phyloP scores from a whole-genome alignment of 2,797 vertebrate species.

The Phrynocephalus forsythii region DNA sequence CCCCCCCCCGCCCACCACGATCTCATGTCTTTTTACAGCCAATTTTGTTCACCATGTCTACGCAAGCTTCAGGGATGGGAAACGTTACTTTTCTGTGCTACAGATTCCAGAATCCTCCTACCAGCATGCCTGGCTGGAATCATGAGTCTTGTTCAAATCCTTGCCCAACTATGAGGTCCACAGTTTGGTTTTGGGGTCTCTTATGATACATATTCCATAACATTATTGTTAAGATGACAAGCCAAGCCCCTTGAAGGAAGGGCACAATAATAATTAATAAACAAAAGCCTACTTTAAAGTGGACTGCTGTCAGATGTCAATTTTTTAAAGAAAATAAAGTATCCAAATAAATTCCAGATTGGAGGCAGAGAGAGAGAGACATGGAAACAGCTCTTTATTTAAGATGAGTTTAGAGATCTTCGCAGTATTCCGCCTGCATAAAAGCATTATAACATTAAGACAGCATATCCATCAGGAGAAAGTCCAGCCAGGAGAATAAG shows the following conservation, averaged over 20 bases:
- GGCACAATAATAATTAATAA: neutral
- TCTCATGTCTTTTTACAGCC: neutral
- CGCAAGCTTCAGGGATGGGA: neutral
- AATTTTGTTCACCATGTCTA: neutral
- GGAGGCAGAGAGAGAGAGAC: neutral
- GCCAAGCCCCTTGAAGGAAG: neutral
- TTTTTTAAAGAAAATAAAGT: neutral
- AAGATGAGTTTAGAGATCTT: neutral
- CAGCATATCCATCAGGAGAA: neutral
- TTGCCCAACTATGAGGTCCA: neutral
- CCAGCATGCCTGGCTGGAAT: too few species aligned
- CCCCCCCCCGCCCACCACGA: too few species aligned
- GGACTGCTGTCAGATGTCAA: neutral
- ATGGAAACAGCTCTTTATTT: neutral
- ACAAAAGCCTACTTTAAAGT: neutral
- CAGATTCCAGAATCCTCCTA: too few species aligned
- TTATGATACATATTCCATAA: neutral
- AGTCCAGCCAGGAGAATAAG: neutral
- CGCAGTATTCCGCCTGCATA: neutral
- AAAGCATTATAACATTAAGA: neutral
- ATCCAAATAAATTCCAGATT: neutral
- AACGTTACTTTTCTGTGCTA: too few species aligned
- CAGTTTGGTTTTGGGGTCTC: neutral
- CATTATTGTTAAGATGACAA: neutral
- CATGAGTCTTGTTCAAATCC: neutral